Percentiles rank a stretch among this genome's conserved stretches.
phyloP scores from a whole-genome alignment of 2,888 invertebrate species.

The Phyllotreta cruciferae region DNA sequence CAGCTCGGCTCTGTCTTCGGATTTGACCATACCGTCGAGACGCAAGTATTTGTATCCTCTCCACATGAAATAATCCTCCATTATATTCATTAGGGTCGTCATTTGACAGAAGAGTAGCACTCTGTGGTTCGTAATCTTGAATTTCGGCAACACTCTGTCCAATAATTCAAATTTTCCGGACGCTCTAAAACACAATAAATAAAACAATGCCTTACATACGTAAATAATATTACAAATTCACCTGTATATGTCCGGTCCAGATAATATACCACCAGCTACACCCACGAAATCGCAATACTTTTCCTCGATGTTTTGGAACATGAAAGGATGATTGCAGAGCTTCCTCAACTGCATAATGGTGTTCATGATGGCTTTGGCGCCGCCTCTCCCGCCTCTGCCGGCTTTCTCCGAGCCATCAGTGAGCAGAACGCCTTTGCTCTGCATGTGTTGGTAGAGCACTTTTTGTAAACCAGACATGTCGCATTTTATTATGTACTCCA shows the following conservation, averaged over 20 bases:
- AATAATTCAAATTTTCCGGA: conserved; percentile 98
- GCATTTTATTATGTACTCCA: conserved; percentile 98
- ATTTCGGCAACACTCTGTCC: conserved; percentile 95
- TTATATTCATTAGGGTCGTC: conserved; percentile 98
- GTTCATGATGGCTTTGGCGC: conserved; percentile 97
- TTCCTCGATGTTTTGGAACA: conserved; percentile 98
- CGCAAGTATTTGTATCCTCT: conserved; percentile 89
- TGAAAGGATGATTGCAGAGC: conserved; percentile 99
- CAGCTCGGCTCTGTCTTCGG: conserved; percentile 95
- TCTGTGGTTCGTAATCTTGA: conserved; percentile 89
- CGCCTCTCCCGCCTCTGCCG: conserved; percentile 86
- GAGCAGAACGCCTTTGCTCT: conserved; percentile 91
- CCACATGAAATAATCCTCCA: conserved; percentile 97
- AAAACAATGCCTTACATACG: background rate
- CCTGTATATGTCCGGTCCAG: conserved; percentile 90
- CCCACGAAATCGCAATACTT: conserved; percentile 93
- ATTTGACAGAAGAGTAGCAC: conserved; percentile 99
- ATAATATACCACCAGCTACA: conserved; percentile 75
- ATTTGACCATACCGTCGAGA: conserved; percentile 96
- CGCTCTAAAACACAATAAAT: conserved; percentile 57
- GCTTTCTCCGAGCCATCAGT: conserved; percentile 97
- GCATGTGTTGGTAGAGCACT: conserved; percentile 97
- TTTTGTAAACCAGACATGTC: conserved; percentile 98
- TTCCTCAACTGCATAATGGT: conserved; percentile 98
- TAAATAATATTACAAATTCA: conserved; percentile 1